Evolutionary conservation across 2,888 invertebrate genomes (phyloP).

Genomic region (Drosophila mimica): DNA sequence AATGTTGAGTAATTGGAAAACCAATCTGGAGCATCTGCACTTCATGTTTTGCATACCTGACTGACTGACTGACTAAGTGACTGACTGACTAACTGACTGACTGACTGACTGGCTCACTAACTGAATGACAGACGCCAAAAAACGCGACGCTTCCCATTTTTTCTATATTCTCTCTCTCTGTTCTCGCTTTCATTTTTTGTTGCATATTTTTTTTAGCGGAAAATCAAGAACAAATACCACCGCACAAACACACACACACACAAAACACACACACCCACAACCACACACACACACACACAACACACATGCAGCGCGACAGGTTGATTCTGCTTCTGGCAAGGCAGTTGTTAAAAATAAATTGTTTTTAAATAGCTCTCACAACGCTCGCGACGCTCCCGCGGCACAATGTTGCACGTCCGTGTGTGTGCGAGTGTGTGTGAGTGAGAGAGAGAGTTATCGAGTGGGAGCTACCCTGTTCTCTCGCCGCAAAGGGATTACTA

Average conservation of each 20-base stretch:
- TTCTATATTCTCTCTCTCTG: background rate
- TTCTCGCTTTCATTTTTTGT: background rate
- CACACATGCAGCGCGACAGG: slow-evolving; percentile 57
- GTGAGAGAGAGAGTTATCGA: slow-evolving; percentile 4
- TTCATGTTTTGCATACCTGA: slow-evolving; percentile 78
- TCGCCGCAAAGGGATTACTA: background rate
- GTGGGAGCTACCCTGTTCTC: background rate
- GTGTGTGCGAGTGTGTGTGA: slow-evolving; percentile 12
- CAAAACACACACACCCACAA: slow-evolving; percentile 12
- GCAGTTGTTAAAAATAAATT: slow-evolving; percentile 78
- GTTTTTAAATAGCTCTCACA: slow-evolving; percentile 77
- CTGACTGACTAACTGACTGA: slow-evolving; percentile 7
- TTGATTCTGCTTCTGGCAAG: slow-evolving; percentile 68
- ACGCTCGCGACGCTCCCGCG: slow-evolving; percentile 46
- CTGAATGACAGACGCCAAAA: slow-evolving; percentile 44
- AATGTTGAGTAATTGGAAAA: slow-evolving; percentile 81
- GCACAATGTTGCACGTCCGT: slow-evolving; percentile 15
- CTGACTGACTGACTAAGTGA: slow-evolving; percentile 34
- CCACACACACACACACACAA: slow-evolving; percentile 8
- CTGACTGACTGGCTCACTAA: slow-evolving; percentile 43
- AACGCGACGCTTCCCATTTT: slow-evolving; percentile 20
- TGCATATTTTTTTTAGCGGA: slow-evolving; percentile 35
- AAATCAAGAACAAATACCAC: slow-evolving; percentile 48
- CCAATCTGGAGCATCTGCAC: slow-evolving; percentile 80
- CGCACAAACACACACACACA: slow-evolving; percentile 2